Conservation (phyloP, 1,140 invertebrate genomes). For the Magallana angulata region DNA sequence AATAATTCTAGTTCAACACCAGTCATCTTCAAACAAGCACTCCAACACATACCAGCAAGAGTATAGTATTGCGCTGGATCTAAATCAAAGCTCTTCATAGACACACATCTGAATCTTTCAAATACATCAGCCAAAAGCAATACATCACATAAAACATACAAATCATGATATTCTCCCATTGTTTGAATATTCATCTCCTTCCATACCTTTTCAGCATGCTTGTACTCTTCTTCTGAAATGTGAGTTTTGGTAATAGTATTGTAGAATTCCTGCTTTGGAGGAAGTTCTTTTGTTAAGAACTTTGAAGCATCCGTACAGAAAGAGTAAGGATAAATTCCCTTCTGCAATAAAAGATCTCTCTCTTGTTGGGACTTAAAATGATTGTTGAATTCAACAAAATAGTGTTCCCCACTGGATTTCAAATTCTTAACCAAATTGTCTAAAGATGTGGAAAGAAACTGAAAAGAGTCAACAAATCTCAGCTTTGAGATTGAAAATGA, state of each 20-base stretch:
- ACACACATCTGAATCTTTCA: constrained; percentile 31
- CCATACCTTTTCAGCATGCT: constrained; percentile 38
- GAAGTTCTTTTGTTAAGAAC: background rate
- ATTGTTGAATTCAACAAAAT: constrained; percentile 25
- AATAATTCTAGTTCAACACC: background rate
- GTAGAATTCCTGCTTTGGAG: constrained; percentile 3
- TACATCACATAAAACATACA: constrained; percentile 41
- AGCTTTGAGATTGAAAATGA: constrained; percentile 37
- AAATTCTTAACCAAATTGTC: constrained; percentile 67
- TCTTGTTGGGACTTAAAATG: constrained; percentile 31
- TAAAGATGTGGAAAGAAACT: constrained; percentile 41
- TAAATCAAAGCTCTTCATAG: background rate
- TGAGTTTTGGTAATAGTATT: constrained; percentile 29
- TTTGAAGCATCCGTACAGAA: background rate
- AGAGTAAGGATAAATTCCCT: background rate
- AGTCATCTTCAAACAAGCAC: too few species aligned
- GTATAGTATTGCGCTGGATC: background rate
- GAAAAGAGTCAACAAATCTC: constrained; percentile 37
- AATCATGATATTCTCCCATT: constrained; percentile 35
- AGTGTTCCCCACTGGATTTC: background rate
- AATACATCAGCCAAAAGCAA: constrained; percentile 46
- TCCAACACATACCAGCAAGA: background rate
- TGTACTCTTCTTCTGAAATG: constrained; percentile 41
- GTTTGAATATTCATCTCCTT: constrained; percentile 38
- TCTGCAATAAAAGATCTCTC: constrained; percentile 20